Conservation (phyloP, 2,113 vertebrate genomes). For the Rhinoptilus africanus region DNA sequence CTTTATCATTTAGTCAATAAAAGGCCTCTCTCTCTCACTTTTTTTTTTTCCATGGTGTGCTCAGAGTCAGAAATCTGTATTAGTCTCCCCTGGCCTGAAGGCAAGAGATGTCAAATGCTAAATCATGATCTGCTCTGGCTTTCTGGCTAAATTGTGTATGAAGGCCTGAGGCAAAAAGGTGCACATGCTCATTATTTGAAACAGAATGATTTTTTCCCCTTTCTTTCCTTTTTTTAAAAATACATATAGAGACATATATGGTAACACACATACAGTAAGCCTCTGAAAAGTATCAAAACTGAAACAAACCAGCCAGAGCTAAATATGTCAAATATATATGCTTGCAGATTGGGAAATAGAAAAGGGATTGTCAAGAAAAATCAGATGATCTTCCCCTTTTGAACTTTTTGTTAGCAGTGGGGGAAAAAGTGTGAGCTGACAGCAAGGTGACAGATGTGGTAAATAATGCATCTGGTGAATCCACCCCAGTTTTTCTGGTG, state of each 20-base stretch:
- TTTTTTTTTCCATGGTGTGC: slow-evolving; percentile 88
- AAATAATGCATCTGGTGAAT: slow-evolving; percentile 52
- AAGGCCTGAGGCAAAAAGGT: slow-evolving; percentile 97
- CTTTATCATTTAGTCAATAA: slow-evolving; percentile 99
- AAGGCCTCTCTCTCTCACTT: slow-evolving; percentile 90
- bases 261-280: slow-evolving; percentile 65
- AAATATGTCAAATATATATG: slow-evolving; percentile 27
- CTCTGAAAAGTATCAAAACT: slow-evolving; percentile 50
- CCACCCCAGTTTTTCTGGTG: not conserved
- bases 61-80: slow-evolving; percentile 99
- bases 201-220: slow-evolving; percentile 79
- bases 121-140: slow-evolving; percentile 99
- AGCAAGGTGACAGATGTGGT: slow-evolving; percentile 47
- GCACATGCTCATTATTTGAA: slow-evolving; percentile 99
- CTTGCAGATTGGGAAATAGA: slow-evolving; percentile 48
- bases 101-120: slow-evolving; percentile 99
- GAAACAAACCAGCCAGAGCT: slow-evolving; percentile 47
- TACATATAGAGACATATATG: slow-evolving; percentile 77
- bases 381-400: slow-evolving; percentile 55
- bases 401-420: slow-evolving; percentile 52
- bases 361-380: slow-evolving; percentile 32
- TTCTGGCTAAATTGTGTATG: slow-evolving; percentile 99
- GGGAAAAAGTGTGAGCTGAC: slow-evolving; percentile 20
- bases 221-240: slow-evolving; percentile 58
- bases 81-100: slow-evolving; percentile 94